Conservation (phyloP, 2,113 vertebrate species). For the Zosterops lateralis region DNA sequence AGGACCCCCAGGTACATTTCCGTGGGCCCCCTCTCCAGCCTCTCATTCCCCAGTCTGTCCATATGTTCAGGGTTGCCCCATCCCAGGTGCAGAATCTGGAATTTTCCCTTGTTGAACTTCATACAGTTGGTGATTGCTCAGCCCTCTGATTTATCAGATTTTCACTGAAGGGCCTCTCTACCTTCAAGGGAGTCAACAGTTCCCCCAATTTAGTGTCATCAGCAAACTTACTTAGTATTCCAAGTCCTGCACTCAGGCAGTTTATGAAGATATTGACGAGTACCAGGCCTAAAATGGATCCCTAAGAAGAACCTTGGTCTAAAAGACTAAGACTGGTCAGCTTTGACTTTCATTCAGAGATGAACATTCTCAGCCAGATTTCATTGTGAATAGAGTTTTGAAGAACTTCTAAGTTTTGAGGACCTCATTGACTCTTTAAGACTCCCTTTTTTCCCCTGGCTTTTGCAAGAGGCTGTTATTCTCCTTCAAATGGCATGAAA, state of each 20-base stretch:
- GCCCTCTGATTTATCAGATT: neutral
- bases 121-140: rapidly evolving
- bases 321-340: neutral
- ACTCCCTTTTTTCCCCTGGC: neutral
- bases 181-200: neutral
- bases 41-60: neutral
- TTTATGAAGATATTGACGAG: neutral
- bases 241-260: rapidly evolving
- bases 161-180: neutral
- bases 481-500: neutral
- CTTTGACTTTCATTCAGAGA: neutral
- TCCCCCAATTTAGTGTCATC: rapidly evolving
- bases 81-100: rapidly evolving
- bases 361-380: neutral
- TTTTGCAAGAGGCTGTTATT: neutral
- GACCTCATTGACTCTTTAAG: neutral
- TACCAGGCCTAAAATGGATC: neutral
- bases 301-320: neutral
- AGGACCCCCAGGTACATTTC: neutral
- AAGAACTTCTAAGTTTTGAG: neutral
- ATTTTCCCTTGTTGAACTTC: neutral
- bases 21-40: rapidly evolving
- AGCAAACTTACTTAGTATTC: neutral
- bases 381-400: neutral
- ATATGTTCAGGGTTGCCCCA: rapidly evolving